Base-by-base conservation (phyloP, 2,888 invertebrate genomes). In the Polydrusus pterygomalis region DNA sequence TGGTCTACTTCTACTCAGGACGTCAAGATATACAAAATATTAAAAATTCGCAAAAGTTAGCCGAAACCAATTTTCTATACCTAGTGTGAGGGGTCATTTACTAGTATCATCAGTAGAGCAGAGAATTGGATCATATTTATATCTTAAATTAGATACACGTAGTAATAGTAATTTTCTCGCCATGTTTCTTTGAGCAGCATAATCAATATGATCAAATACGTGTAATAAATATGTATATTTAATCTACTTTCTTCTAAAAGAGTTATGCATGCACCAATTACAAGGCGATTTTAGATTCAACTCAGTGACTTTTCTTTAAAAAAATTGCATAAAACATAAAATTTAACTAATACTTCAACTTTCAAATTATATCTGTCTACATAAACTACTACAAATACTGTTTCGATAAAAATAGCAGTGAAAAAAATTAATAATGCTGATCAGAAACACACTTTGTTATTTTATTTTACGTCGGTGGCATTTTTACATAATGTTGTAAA, bases 401-500 rank as follows among this genome's bases (percentile, higher is more conserved):
- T 54, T 25, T 38, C 17, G 17, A 18, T 38, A 38, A 3, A 38
- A 10, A 58, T 58, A 10, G 58, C 3, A 58, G 17, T 17, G 58
- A 9, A 38, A 30, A 38, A 58, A 18, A 38, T 60, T 60, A 38
- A 34, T 60, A 60, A 38, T 60, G 38, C 58, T 17, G 58, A 60
- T 60, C 38, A 60, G 17, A 60, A 60, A 38, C 58, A 54, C 30
- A 54, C 54, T 38, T 60, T 38, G 58, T 38, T 38, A 17, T 38
- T 60, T 56, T 34, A n/a, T 11, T 30, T 38, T 7, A 11, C 38
- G 38, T 60, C 38, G 58, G 17, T 63, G 63, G 71, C 43, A 54
- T 65, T 58, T 65, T 73, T 73, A 73, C 64, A 67, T 67, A 73
- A 73, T 73, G 47, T 47, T 58, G 64, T 58, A 65, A 73, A 65